Conservation (phyloP, 1,140 invertebrate genomes). For the Gonioctena quinquepunctata region DNA sequence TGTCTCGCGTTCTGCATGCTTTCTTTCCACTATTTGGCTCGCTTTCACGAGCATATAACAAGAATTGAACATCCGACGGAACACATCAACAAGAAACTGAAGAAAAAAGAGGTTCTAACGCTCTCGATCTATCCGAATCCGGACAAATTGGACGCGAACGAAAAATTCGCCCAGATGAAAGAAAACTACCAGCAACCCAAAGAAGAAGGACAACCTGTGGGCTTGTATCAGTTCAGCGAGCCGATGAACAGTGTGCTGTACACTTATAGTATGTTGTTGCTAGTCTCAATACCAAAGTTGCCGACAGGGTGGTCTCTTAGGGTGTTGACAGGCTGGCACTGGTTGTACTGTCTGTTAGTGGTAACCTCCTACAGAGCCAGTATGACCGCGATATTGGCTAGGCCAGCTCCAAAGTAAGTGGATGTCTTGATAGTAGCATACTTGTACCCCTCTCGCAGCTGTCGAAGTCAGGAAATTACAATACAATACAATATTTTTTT, state of each 20-base stretch:
- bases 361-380: slow-evolving; percentile 78
- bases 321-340: slow-evolving; percentile 81
- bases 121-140: slow-evolving; percentile 30
- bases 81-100: background rate
- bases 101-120: slow-evolving; percentile 35
- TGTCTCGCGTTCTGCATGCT: slow-evolving; percentile 37
- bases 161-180: slow-evolving; percentile 45
- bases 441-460: too few species aligned
- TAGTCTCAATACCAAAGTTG: slow-evolving; percentile 74
- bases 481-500: too few species aligned
- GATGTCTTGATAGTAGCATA: too few species aligned
- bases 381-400: slow-evolving; percentile 80
- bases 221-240: slow-evolving; percentile 71
- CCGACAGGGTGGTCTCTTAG: slow-evolving; percentile 77
- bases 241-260: slow-evolving; percentile 74
- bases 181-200: slow-evolving; percentile 36
- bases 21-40: slow-evolving; percentile 43
- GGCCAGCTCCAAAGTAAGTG: slow-evolving; percentile 68
- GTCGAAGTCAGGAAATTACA: too few species aligned
- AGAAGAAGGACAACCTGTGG: slow-evolving; percentile 51
- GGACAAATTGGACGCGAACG: slow-evolving; percentile 49
- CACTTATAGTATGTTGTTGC: slow-evolving; percentile 77
- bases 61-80: background rate
- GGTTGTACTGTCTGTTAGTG: slow-evolving; percentile 79
- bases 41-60: slow-evolving; percentile 39